These are phyloP conservation scores for Oxyruncus cristatus DNA, from an alignment of 2,113 vertebrate genomes.

Conservation along the genomic window DNA sequence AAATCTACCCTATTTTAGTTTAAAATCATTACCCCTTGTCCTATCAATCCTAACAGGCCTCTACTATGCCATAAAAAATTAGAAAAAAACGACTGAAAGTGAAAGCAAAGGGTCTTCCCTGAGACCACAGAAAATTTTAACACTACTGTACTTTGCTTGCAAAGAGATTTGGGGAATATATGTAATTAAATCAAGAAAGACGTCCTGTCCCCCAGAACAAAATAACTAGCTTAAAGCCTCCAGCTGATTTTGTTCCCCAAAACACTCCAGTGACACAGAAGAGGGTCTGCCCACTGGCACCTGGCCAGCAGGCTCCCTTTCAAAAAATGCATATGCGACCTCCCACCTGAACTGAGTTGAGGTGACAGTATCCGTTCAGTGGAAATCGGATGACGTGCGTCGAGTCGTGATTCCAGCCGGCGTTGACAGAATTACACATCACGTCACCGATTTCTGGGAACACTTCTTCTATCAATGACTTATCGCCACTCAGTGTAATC, in stretches of 20 bases:
- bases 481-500: slow-evolving; percentile 87
- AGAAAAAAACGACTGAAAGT: not conserved
- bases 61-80: not conserved
- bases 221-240: not conserved
- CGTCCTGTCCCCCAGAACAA: not conserved
- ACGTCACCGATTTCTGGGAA: slow-evolving; percentile 90
- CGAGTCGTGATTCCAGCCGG: slow-evolving; percentile 85
- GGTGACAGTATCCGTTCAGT: slow-evolving; percentile 88
- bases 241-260: not conserved
- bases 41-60: accelerated
- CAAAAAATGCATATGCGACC: accelerated
- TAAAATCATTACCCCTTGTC: not conserved
- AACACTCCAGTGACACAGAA: not conserved
- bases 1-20: not conserved
- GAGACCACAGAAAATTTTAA: not conserved
- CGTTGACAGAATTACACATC: slow-evolving; percentile 85
- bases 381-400: slow-evolving; percentile 89
- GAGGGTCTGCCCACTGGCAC: not conserved
- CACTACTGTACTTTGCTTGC: not conserved
- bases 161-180: not conserved
- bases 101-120: not conserved
- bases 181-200: not conserved
- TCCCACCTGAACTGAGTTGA: slow-evolving; percentile 97
- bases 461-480: slow-evolving; percentile 87
- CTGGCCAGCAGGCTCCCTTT: not conserved